A percentile compares a stretch with the other conserved stretches of the same genome.
These are phyloP conservation scores for Anarhynchus alexandrinus DNA, from an alignment of 2,113 vertebrate species.

Conservation along the genomic window DNA sequence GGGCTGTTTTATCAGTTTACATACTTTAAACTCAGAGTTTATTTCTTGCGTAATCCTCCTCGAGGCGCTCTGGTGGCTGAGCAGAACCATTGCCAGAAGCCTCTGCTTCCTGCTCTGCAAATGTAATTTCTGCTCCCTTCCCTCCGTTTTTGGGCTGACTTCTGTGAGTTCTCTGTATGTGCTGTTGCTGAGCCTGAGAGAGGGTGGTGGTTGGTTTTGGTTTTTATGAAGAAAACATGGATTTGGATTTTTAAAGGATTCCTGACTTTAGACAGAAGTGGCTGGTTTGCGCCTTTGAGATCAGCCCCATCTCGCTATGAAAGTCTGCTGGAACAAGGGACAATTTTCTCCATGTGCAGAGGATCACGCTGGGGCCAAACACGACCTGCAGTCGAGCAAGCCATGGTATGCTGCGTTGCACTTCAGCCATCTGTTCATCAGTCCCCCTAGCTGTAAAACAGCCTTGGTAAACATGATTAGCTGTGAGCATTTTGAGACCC, in stretches of 20 bases:
- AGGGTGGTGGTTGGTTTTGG: too few species aligned
- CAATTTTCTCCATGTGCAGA: background rate
- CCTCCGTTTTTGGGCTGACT: background rate
- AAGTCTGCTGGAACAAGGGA: background rate
- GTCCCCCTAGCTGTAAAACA: background rate
- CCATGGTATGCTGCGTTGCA: background rate
- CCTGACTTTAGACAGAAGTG: background rate
- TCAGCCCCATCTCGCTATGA: background rate
- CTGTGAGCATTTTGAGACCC: background rate
- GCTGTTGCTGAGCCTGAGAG: background rate
- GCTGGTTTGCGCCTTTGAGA: background rate
- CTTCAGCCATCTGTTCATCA: background rate
- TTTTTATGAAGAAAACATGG: background rate
- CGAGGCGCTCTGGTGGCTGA: background rate
- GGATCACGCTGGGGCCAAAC: background rate
- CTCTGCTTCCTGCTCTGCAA: slow-evolving; percentile 45
- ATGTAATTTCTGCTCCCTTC: slow-evolving; percentile 17
- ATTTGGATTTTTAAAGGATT: background rate
- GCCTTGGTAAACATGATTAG: background rate
- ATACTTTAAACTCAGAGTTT: slow-evolving; percentile 49
- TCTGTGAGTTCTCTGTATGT: background rate
- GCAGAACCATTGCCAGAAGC: background rate
- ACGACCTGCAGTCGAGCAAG: background rate
- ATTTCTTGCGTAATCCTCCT: slow-evolving; percentile 55
- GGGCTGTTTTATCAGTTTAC: slow-evolving; percentile 68